Percentiles rank a stretch among this genome's conserved stretches.
Evolutionary conservation across 2,113 vertebrate genomes (phyloP).

Genomic region (Marmota flaviventris): DNA sequence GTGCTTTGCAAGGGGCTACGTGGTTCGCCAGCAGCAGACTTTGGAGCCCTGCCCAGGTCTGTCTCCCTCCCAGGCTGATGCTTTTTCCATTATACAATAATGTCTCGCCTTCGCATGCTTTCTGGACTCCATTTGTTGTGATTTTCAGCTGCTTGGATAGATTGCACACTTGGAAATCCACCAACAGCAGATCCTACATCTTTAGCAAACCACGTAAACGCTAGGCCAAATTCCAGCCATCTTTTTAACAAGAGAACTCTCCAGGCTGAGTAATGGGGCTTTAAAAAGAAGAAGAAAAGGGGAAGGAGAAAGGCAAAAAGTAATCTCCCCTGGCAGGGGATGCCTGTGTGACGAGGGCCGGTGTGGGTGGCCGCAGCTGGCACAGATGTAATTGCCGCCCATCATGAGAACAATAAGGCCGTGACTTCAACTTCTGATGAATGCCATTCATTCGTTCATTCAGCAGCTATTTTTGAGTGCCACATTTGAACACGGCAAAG

Average conservation of each 20-base stretch:
- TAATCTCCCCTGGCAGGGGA: not conserved
- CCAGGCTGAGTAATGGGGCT: slow-evolving; percentile 52
- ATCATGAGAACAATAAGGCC: not conserved
- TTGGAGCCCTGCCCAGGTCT: slow-evolving; percentile 53
- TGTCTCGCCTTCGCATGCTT: slow-evolving; percentile 70
- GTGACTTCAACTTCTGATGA: not conserved
- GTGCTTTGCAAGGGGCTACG: not conserved
- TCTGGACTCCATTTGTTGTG: slow-evolving; percentile 77
- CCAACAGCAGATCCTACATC: slow-evolving; percentile 73
- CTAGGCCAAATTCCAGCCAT: slow-evolving; percentile 66
- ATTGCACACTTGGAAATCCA: slow-evolving; percentile 75
- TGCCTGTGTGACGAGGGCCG: not conserved
- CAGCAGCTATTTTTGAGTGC: slow-evolving; percentile 25
- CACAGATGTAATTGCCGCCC: not conserved
- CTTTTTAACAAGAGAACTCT: slow-evolving; percentile 71
- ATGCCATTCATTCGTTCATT: slow-evolving; percentile 39
- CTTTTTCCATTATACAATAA: slow-evolving; percentile 69
- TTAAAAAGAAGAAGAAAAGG: slow-evolving; percentile 55
- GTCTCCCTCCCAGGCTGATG: not conserved
- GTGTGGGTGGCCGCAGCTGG: slow-evolving; percentile 12
- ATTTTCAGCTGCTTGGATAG: slow-evolving; percentile 74
- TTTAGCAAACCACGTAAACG: slow-evolving; percentile 63
- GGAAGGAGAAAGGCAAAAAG: slow-evolving; percentile 36
- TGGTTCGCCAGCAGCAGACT: not conserved
- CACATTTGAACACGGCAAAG: slow-evolving; percentile 41